Base-by-base conservation (phyloP, 2,113 vertebrate species). In the Nettapus auritus region DNA sequence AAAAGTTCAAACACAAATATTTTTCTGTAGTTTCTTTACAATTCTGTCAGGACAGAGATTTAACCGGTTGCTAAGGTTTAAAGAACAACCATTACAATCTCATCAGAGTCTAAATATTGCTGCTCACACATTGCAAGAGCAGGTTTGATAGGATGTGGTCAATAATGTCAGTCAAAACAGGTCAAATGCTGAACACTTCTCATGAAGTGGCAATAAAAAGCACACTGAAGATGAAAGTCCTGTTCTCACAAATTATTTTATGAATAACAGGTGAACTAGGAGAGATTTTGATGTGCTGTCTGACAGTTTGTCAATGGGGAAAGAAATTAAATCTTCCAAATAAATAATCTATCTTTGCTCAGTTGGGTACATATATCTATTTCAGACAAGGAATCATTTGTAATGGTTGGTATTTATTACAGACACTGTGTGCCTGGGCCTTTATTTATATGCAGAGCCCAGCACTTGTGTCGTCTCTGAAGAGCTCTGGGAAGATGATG, bases 61-160 rank as follows among this genome's bases (percentile, higher is more conserved):
- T 44, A 36, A 16, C 6, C 38, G n/a, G 13, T 13, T 57, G 82
- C 36, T 76, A 25, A 63, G 40, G 2, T 68, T 83, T 83, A 80
- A 29, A 31, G 64, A 29, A 5, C 34, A 68, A 8, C 5, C 22
- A 31, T 26, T 57, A 13, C 26, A 38, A 18, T 20, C 48, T 48
- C 53, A 38, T 80, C 73, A 63, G 31, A 6, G 7, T 21, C 19
- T 48, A 36, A 57, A 62, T 31, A 62, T 46, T 36, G 52, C 64
- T 0, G 1, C 4, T 75, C 0, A 1, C 5, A 52, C 23, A 17
- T 31, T 46, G 36, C 36, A 36, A 64, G 23, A 53, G 26, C 42
- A 68, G 31, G 59, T 22, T 15, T 88, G 40, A 28, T n/a, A 23
- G 10, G 42, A 31, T 3, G 29, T 19, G 36, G 23, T 36, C 42